Evolutionary conservation across 2,113 vertebrate species (phyloP), one percentile per base, ranked within the genome.

Genomic region (Bubo bubo): DNA sequence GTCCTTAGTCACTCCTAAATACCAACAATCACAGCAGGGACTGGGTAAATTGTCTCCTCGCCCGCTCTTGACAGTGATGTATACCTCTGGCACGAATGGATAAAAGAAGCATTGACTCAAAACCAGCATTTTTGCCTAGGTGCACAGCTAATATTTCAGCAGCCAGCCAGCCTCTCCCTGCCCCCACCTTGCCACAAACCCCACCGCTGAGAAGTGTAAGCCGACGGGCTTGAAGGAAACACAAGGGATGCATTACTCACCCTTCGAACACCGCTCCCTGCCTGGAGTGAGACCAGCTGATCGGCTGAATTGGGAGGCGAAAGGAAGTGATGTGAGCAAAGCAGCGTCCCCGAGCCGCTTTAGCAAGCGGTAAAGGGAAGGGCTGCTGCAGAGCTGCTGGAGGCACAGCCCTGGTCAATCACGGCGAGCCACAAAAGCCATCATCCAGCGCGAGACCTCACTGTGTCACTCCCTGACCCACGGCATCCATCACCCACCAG

Each of bases 161-260:
- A 88, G 71, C 39, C 71, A 27, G 75, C 12, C 85, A 84, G 79
- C 27, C 81, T 91, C 71, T 68, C 73, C 37, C 87, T 81, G 80
- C 39, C 55, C 77, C 37, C 41, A n/a, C 55, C 35, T 89, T 55
- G 60, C 84, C 93, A 91, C 60, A 93, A 96, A 76, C 5, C 3
- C 35, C 94, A 85, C 10, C 0, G 1, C 49, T 28, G 73, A 70
- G 72, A 59, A 84, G 79, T 14, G 1, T 12, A 50, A 86, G 56
- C 52, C 26, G 1, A 50, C 28, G 6, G 72, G 52, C 60, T 62
- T 8, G 22, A 47, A 41, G 77, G 88, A 74, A 81, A 66, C 71
- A 72, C 80, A 94, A 87, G 80, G 64, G 66, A 66, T 70, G 93
- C 49, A 72, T 94, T 93, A 96, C 93, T 93, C 89, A 95, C 86